phyloP scores from a whole-genome alignment of 2,888 invertebrate genomes.

The Sclerodermus sp. region DNA sequence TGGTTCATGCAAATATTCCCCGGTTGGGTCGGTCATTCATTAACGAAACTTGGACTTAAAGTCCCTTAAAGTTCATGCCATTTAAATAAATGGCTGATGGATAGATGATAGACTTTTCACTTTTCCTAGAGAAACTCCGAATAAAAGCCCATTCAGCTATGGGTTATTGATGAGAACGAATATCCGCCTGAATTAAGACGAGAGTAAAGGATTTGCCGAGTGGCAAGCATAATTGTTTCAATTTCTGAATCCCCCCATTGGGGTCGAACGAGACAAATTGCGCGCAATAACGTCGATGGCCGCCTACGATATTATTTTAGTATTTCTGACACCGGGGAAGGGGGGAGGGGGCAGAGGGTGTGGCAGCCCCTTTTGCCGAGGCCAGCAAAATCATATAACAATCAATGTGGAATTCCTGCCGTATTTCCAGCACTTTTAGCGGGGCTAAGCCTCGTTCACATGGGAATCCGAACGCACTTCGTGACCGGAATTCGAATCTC shows the following conservation, averaged over 20 bases:
- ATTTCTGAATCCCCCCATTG: constrained; percentile 1
- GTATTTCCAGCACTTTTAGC: constrained; percentile 23
- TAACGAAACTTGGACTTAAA: too few relatives aligned
- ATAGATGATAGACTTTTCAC: too few relatives aligned
- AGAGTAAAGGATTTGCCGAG: neutral
- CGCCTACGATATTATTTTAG: constrained; percentile 39
- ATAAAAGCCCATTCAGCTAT: too few relatives aligned
- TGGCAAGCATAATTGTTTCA: constrained; percentile 20
- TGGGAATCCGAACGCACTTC: neutral
- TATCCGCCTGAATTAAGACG: too few relatives aligned
- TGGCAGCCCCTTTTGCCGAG: constrained; percentile 15
- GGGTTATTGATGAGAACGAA: too few relatives aligned
- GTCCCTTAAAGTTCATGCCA: too few relatives aligned
- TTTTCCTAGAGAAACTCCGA: too few relatives aligned
- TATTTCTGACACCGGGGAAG: constrained; percentile 35
- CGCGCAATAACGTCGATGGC: constrained; percentile 39
- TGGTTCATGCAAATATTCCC: too few relatives aligned
- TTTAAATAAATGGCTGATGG: too few relatives aligned
- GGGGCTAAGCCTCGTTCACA: neutral
- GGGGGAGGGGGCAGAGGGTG: constrained; percentile 1
- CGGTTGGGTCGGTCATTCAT: too few relatives aligned
- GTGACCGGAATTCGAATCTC: neutral
- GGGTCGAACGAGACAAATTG: constrained; percentile 34
- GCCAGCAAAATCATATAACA: constrained; percentile 34
- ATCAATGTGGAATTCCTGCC: constrained; percentile 38